phyloP scores from a whole-genome alignment of 2,797 vertebrate genomes.

The Lutjanus argentimaculatus region DNA sequence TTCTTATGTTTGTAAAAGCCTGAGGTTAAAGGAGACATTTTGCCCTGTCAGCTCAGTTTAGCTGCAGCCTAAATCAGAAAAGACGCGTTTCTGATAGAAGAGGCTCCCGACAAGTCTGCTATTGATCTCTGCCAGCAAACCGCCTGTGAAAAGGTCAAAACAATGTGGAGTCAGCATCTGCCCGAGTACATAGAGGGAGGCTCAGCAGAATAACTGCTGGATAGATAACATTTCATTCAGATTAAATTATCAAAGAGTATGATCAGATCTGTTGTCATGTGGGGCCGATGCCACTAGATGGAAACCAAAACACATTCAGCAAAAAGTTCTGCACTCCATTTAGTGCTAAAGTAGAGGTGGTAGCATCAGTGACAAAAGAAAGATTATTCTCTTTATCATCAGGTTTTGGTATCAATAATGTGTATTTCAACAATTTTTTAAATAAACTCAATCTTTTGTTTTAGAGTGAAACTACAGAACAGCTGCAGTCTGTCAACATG shows the following conservation, averaged over 20 bases:
- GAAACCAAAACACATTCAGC: conserved; percentile 13
- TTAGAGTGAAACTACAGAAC: neutral
- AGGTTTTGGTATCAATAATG: neutral
- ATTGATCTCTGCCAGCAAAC: conserved; percentile 50
- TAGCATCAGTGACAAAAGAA: neutral
- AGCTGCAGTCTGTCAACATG: neutral
- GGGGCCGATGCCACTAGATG: conserved; percentile 47
- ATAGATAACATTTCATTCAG: neutral
- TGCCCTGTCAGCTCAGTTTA: conserved; percentile 21
- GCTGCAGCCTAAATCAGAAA: conserved; percentile 17
- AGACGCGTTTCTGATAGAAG: conserved; percentile 19
- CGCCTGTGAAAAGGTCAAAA: conserved; percentile 50
- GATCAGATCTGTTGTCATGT: conserved; percentile 11
- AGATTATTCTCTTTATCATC: neutral
- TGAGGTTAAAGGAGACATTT: conserved; percentile 11
- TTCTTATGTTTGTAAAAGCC: neutral
- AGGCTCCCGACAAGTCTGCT: neutral
- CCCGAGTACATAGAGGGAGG: neutral
- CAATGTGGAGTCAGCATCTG: conserved; percentile 33
- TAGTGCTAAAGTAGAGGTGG: neutral
- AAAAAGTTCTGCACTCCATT: neutral
- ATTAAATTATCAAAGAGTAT: neutral
- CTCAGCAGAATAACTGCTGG: conserved; percentile 13
- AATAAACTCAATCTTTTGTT: neutral
- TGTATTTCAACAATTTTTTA: neutral